Base-by-base conservation (phyloP, 2,113 vertebrate species). In the Uropsilus gracilis region DNA sequence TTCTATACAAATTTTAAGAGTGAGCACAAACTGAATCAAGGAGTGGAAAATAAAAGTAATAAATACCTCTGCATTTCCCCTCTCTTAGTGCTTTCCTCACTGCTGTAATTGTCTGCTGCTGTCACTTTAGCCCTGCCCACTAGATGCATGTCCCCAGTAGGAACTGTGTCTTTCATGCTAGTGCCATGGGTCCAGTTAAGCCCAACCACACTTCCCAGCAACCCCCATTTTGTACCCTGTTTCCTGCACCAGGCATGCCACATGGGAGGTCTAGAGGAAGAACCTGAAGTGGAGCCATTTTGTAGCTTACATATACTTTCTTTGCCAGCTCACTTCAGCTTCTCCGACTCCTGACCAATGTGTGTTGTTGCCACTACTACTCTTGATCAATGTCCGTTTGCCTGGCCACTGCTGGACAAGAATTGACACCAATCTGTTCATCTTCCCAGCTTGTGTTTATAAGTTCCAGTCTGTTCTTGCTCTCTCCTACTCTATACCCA, bases 301-400 rank as follows among this genome's bases (percentile, higher is more conserved):
- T 28, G 32, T 1, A 55, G 37, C 53, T 86, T 53, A 20, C 59
- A 63, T 18, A 2, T 0, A 46, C 26, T 37, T 7, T 39, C 26
- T 76, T 24, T 73, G 59, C 28, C 12, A 72, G 48, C 26, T 85
- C 50, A 53, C 24, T 30, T 44, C 24, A 48, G 32, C 64, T 14
- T 32, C 34, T 91, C 39, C 5, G 24, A 1, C 14, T 13, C 75
- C 39, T 17, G 55, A 71, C 13, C 30, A 7, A 30, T 5, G 26
- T 46, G 14, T 44, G n/a, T 28, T 53, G 39, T n/a, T 11, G 76
- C 39, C 13, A 28, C 8, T 1, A 2, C 3, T 0, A 28, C n/a
- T n/a, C n/a, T n/a, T n/a, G n/a, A n/a, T n/a, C n/a, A n/a, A n/a
- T n/a, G n/a, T n/a, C n/a, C n/a, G n/a, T n/a, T n/a, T n/a, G n/a